Conservation (phyloP, 1,140 invertebrate genomes). For the Lucilia sericata region DNA sequence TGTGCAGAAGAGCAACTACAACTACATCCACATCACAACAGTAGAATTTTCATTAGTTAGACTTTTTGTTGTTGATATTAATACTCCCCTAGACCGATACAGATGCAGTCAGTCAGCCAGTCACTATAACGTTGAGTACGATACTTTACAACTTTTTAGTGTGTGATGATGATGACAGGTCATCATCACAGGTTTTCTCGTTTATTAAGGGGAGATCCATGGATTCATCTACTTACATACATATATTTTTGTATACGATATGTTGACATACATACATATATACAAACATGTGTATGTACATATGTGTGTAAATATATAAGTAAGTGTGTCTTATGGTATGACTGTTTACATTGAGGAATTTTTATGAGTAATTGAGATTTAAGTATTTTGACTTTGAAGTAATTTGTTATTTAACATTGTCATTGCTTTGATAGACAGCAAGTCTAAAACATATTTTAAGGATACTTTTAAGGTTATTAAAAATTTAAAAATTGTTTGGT, state of each 20-base stretch:
- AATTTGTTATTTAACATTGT: constrained; percentile 41
- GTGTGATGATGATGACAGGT: constrained; percentile 40
- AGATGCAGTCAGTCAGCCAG: background rate
- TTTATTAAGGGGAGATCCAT: constrained; percentile 24
- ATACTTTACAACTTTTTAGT: background rate
- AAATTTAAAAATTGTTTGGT: too few relatives aligned
- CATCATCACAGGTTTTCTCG: constrained; percentile 20
- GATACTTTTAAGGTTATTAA: too few relatives aligned
- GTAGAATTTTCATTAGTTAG: constrained; percentile 31
- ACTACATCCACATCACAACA: background rate
- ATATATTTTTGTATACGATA: background rate
- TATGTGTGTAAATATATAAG: background rate
- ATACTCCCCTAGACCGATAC: background rate
- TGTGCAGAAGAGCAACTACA: background rate
- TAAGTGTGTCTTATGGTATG: background rate
- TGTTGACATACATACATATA: background rate
- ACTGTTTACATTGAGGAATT: constrained; percentile 14
- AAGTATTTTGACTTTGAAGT: constrained; percentile 39
- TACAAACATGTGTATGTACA: background rate
- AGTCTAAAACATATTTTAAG: too few relatives aligned
- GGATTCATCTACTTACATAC: background rate
- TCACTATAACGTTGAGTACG: too few relatives aligned
- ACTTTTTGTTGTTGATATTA: background rate
- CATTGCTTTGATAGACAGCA: background rate
- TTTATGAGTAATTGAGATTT: constrained; percentile 42